These are phyloP conservation scores for Erebia aethiops DNA, from an alignment of 2,888 invertebrate species.

Conservation along the genomic window DNA sequence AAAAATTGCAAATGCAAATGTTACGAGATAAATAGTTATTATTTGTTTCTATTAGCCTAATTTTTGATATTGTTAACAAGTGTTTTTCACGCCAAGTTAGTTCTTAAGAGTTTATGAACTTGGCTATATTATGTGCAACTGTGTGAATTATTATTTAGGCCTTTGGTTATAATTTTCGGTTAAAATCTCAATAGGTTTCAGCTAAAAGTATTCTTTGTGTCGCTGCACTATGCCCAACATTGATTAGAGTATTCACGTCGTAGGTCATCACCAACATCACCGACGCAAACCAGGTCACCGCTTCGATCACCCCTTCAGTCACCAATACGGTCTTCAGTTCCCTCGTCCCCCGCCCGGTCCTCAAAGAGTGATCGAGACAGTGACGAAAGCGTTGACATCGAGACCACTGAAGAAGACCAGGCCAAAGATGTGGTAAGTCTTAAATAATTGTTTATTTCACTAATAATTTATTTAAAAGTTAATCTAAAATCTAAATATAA, in stretches of 20 bases:
- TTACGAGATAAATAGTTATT: no score
- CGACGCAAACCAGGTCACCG: constrained; percentile 51
- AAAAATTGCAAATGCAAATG: no score
- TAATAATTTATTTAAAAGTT: no score
- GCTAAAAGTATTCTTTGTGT: no score
- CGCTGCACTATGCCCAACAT: no score
- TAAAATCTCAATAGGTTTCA: no score
- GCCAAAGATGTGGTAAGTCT: constrained; percentile 66
- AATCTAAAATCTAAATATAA: no score
- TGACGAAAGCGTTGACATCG: constrained; percentile 93
- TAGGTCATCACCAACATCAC: constrained; percentile 60
- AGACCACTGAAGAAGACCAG: constrained; percentile 91
- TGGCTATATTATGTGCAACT: neutral
- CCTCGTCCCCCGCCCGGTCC: constrained; percentile 61
- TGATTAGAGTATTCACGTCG: neutral
- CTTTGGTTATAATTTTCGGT: neutral
- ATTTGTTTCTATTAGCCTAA: no score
- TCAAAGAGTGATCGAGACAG: constrained; percentile 85
- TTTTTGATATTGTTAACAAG: neutral
- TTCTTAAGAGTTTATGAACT: neutral
- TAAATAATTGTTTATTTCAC: no score
- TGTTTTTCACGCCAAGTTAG: no score
- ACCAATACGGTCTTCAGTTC: constrained; percentile 58
- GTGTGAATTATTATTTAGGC: neutral
- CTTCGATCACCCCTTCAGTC: constrained; percentile 49